Base-by-base conservation (phyloP, 1,140 invertebrate species). In the Nasonia longicornis region DNA sequence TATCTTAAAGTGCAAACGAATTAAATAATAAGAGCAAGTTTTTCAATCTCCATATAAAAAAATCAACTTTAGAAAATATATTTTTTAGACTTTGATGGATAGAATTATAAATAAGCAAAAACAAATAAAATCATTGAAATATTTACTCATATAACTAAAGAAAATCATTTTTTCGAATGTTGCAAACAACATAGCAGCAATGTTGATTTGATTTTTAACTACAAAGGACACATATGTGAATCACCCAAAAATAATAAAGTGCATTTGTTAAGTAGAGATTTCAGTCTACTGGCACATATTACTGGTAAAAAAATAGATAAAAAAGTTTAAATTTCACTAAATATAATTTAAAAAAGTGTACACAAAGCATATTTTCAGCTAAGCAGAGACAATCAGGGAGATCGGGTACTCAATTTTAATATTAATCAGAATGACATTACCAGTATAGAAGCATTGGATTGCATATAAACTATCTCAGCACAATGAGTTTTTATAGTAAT, bases 51-150 rank as follows among this genome's bases (percentile, higher is more conserved):
- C 14, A 72, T 66, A 31, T 35, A 81, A 64, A 72, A 26, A 16
- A 63, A 80, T 16, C 58, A 76, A 71, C 35, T 75, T 38, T 77
- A 81, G 69, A 81, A 77, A 81, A 77, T 81, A 81, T 77, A 81
- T 81, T 81, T 81, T 75, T 77, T 77, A 72, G 74, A 76, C 45
- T 45, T 69, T 76, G 35, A 77, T 64, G 58, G 12, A 31, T 77
- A 77, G 35, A 10, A 64, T 63, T 77, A 66, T 6, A 42, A 67
- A 29, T 64, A 77, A 64, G 8, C 6, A 29, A 63, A 77, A 66
- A 76, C 58, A 26, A 16, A 71, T 16, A 12, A 58, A 69, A 75
- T 10, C 45, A 75, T 16, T 75, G 12, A 64, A 74, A 35, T 80
- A 66, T 77, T 73, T 77, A 77, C 38, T 52, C 42, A 16, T 7